Evolutionary conservation across 2,797 vertebrate species (phyloP).

Genomic region (Peromyscus aztecus): DNA sequence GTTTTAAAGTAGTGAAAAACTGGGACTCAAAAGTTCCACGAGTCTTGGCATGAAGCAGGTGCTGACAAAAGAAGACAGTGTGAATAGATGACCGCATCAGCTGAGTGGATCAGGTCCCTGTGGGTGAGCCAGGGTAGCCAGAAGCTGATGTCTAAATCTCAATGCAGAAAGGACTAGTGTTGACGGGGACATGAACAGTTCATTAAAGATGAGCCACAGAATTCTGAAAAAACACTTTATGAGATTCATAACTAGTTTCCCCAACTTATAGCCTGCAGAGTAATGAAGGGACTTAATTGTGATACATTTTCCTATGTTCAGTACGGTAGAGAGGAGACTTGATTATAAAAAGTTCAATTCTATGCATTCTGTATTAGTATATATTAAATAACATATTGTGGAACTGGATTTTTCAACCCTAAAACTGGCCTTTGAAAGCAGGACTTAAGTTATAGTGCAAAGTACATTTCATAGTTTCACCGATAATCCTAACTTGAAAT

Average conservation of each 20-base stretch:
- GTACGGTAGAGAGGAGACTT: not conserved
- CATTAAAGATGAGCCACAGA: not conserved
- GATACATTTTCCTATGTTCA: not conserved
- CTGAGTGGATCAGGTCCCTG: not conserved
- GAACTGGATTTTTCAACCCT: not conserved
- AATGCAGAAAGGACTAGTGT: not conserved
- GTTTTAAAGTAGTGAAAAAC: not conserved
- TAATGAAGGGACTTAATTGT: not conserved
- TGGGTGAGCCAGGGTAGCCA: not conserved
- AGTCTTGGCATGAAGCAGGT: not conserved
- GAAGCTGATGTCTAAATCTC: not conserved
- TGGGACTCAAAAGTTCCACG: not conserved
- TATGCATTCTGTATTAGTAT: not conserved
- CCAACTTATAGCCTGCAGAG: not conserved
- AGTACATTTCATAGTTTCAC: not conserved
- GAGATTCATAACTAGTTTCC: not conserved
- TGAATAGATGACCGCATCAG: not conserved
- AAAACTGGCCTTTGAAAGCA: not conserved
- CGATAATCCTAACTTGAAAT: slow-evolving; percentile 2
- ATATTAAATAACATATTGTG: not conserved
- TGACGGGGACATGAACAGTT: not conserved
- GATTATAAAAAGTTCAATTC: not conserved
- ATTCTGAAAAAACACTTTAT: slow-evolving; percentile 15
- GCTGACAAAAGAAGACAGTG: not conserved
- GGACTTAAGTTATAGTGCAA: not conserved